Percentiles rank a stretch among this genome's conserved stretches.
These are phyloP conservation scores for Lochmaea capreae DNA, from an alignment of 2,888 invertebrate species.

Conservation along the genomic window DNA sequence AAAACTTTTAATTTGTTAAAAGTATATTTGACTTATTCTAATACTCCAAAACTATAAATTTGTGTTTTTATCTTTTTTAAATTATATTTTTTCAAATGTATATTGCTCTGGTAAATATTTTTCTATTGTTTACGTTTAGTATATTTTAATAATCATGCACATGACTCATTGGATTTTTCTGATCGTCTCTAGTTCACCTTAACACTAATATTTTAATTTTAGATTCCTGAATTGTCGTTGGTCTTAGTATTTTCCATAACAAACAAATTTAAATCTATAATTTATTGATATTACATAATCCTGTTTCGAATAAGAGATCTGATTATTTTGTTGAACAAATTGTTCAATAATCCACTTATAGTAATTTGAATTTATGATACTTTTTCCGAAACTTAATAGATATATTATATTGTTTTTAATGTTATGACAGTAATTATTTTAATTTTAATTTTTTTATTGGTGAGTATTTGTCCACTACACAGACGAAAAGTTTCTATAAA, in stretches of 20 bases:
- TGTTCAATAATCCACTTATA: neutral
- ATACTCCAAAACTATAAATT: too few relatives aligned
- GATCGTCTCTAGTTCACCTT: neutral
- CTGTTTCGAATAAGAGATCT: neutral
- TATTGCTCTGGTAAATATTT: too few relatives aligned
- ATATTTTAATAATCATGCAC: neutral
- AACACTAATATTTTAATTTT: constrained; percentile 1
- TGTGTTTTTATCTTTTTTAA: too few relatives aligned
- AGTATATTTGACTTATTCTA: too few relatives aligned
- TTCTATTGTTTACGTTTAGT: too few relatives aligned
- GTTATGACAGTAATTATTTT: neutral
- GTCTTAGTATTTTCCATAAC: too few relatives aligned
- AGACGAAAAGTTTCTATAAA: too few relatives aligned
- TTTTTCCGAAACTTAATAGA: neutral
- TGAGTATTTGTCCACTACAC: too few relatives aligned
- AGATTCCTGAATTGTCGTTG: neutral
- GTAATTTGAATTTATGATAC: neutral
- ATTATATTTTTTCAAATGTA: too few relatives aligned
- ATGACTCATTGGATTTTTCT: neutral
- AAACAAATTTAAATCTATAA: too few relatives aligned
- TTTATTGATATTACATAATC: too few relatives aligned
- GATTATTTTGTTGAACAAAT: neutral
- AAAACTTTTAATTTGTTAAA: too few relatives aligned
- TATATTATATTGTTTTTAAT: neutral
- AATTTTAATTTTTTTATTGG: neutral